Evolutionary conservation across 2,113 vertebrate genomes (phyloP), one percentile per base, ranked within the genome.

Genomic region (Polypterus bichir): DNA sequence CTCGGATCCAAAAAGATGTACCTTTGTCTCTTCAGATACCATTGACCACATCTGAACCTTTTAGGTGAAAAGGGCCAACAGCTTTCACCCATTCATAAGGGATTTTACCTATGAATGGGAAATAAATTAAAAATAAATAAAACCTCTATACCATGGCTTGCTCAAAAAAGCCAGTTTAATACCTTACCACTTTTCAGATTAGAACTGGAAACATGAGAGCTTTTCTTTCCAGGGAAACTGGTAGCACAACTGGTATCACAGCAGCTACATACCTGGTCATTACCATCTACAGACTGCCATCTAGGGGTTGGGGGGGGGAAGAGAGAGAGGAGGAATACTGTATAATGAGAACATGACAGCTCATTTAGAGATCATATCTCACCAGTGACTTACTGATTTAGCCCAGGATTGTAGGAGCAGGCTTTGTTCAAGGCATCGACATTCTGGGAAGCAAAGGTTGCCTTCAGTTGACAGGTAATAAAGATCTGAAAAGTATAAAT

Each of bases 221-320:
- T 27, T 27, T 27, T 27, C 27, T 27, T 27, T 27, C 27, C 27
- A 27, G 27, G 27, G 54, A 10, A 55, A 27, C 6, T 27, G 4
- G 5, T 2, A 5, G 5, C 54, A 55, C 54, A 55, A 27, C 54
- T 54, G 10, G 60, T 1, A 6, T 73, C 64, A 48, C 81, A 84
- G 64, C 61, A 74, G 62, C 54, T 65, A 47, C 81, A 84, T 0
- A 49, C 69, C 7, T 73, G 46, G 48, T 82, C 67, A n/a, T 70
- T 69, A n/a, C 79, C 78, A 5, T 81, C 81, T 3, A 69, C 64
- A 3, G 81, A 84, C 52, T 48, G 7, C 81, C 81, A 84, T 47
- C 81, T 84, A 62, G 10, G 59, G 67, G 9, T 1, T 27, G 27
- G 27, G 27, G 27, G 27, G 1, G 27, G 27, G n/a, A n/a, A n/a